phyloP scores from a whole-genome alignment of 2,113 vertebrate species.

The Seriola rivoliana region DNA sequence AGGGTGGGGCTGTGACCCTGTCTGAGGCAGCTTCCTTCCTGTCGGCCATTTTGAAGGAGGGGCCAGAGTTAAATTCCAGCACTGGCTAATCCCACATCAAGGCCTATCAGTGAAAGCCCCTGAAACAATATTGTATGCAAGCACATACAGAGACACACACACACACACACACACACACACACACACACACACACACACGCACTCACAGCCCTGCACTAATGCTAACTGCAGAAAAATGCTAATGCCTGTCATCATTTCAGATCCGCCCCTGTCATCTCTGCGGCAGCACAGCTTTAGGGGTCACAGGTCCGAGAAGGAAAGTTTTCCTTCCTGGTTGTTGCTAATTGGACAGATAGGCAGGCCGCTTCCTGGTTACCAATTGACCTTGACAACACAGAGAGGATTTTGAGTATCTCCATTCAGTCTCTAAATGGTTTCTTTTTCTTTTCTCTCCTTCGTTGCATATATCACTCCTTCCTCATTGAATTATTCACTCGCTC shows the following conservation, averaged over 20 bases:
- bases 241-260: constrained; percentile 83
- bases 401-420: constrained; percentile 53
- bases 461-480: constrained; percentile 18
- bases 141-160: constrained; percentile 34
- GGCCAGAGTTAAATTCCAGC: constrained; percentile 70
- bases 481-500: constrained; percentile 2
- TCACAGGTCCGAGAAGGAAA: constrained; percentile 72
- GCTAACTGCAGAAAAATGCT: constrained; percentile 83
- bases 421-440: constrained; percentile 39
- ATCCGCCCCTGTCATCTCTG: constrained; percentile 78
- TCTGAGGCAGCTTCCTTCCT: constrained; percentile 77
- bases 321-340: constrained; percentile 78
- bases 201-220: constrained; percentile 70
- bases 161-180: constrained; percentile 34
- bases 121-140: constrained; percentile 69
- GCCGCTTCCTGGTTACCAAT: constrained; percentile 74
- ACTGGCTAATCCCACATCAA: constrained; percentile 78
- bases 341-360: constrained; percentile 81
- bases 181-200: constrained; percentile 22
- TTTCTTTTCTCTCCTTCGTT: constrained; percentile 22
- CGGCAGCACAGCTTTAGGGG: constrained; percentile 78
- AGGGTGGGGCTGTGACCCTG: constrained; percentile 79
- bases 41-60: constrained; percentile 83
- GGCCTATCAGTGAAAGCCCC: constrained; percentile 69
- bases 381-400: constrained; percentile 77